A percentile compares a stretch with the other conserved stretches of the same genome.
Conservation (phyloP, 2,888 invertebrate genomes). For the Troides helena region DNA sequence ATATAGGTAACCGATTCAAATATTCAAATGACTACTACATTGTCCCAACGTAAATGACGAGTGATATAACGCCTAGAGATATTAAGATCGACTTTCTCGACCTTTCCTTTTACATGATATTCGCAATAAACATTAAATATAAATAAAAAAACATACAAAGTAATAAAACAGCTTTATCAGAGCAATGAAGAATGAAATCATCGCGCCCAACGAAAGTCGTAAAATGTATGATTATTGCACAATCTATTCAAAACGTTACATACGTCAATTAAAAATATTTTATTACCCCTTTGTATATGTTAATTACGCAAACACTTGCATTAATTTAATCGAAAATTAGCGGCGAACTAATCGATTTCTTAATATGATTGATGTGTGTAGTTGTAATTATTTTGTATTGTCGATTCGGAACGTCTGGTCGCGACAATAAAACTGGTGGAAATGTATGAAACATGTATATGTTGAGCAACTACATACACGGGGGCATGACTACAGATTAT, state of each 20-base stretch:
- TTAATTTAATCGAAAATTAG: conserved; percentile 30
- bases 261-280: conserved; percentile 18
- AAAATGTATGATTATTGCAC: conserved; percentile 9
- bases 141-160: not conserved
- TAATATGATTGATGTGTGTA: conserved; percentile 28
- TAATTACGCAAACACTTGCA: conserved; percentile 22
- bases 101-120: not conserved
- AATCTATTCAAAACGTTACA: conserved; percentile 3
- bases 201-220: conserved; percentile 1
- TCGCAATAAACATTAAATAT: conserved; percentile 1
- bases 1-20: too few species aligned
- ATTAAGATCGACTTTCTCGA: not conserved
- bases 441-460: conserved; percentile 3
- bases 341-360: conserved; percentile 25
- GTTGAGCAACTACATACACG: conserved; percentile 6
- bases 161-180: not conserved
- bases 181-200: not conserved
- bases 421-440: conserved; percentile 5
- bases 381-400: conserved; percentile 22
- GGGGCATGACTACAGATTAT: conserved; percentile 1
- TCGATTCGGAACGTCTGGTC: conserved; percentile 19
- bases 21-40: not conserved
- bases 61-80: not conserved
- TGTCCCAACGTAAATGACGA: not conserved
- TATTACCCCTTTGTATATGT: conserved; percentile 19